Evolutionary conservation across 2,888 invertebrate species (phyloP), one percentile per base, ranked within the genome.

Genomic region (Ectropis crepuscularia): DNA sequence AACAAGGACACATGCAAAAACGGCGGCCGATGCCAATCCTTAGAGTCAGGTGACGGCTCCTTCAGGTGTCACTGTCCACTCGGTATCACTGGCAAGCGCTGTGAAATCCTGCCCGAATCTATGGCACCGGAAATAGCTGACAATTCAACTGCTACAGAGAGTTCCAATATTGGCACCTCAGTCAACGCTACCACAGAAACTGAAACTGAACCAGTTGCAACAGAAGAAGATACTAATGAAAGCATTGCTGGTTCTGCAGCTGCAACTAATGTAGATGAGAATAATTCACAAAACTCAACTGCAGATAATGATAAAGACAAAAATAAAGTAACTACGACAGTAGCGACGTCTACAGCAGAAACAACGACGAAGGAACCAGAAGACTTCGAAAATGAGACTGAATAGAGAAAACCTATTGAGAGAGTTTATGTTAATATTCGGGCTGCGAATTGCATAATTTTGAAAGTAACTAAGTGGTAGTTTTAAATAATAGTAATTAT

Each of bases 1-100:
- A 95, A 98, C 80, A 94, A 94, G 0, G 93, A 92, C 55, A 94
- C 95, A 0, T 98, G 98, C 79, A 94, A 95, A 82, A 97, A 98
- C 82, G 96, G 95, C 5, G 97, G 96, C 0, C 96, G 95, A 76
- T 98, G 98, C 83, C 94, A 96, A 59, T 97, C 97, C 51, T 79
- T 96, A 65, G 95, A 96, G 42, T 95, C 95, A 62, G 95, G 95
- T 57, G 97, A 97, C 57, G 97, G 97, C 2, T 90, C 92, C 81
- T 97, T 94, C 88, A 95, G 95, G 63, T 97, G 97, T 81, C 88
- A 95, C 59, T 97, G 97, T 78, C 94, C 95, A 0, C 92, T 95
- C 39, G 97, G 96, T 43, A 95, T 95, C 78, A 94, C 94, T 62
- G 97, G 97, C n/a, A 94, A 94, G 65, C 94, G 95, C 69, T 97